Conservation (phyloP, 2,113 vertebrate species). For the Cnemophilus loriae region DNA sequence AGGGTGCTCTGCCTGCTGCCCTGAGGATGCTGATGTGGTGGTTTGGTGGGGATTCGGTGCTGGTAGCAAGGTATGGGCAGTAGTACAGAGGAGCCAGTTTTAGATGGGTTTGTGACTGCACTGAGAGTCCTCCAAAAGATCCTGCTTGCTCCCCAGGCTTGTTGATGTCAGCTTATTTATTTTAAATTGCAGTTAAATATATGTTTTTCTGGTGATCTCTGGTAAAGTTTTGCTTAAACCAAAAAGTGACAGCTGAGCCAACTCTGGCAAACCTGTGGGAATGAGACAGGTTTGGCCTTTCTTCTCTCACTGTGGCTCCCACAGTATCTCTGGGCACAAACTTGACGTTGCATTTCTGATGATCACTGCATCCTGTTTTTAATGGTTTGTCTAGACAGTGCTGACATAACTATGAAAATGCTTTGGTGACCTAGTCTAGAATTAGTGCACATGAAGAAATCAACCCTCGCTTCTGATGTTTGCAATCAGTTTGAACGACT, state of each 20-base stretch:
- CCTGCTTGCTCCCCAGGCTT: not conserved
- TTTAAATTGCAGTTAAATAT: not conserved
- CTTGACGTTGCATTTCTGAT: not conserved
- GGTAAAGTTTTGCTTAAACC: not conserved
- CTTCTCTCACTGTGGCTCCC: not conserved
- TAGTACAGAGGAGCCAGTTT: not conserved
- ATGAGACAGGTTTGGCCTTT: not conserved
- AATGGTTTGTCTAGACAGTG: slow-evolving; percentile 63
- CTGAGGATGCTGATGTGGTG: not conserved
- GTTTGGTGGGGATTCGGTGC: rapidly evolving
- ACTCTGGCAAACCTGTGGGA: not conserved
- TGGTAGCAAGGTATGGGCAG: not conserved
- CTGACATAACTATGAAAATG: slow-evolving; percentile 61
- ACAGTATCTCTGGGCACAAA: not conserved
- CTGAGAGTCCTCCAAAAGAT: not conserved
- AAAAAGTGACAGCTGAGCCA: not conserved
- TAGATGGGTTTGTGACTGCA: not conserved
- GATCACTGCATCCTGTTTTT: slow-evolving; percentile 47
- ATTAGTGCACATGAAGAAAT: slow-evolving; percentile 51
- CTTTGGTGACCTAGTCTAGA: slow-evolving; percentile 60
- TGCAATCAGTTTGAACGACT: slow-evolving; percentile 54
- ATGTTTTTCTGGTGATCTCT: not conserved
- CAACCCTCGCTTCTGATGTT: slow-evolving; percentile 53
- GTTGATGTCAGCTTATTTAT: not conserved
- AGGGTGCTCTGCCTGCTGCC: not conserved